A percentile compares a stretch with the other conserved stretches of the same genome.
Evolutionary conservation across 2,797 vertebrate genomes (phyloP).

Genomic region (Chelon labrosus): DNA sequence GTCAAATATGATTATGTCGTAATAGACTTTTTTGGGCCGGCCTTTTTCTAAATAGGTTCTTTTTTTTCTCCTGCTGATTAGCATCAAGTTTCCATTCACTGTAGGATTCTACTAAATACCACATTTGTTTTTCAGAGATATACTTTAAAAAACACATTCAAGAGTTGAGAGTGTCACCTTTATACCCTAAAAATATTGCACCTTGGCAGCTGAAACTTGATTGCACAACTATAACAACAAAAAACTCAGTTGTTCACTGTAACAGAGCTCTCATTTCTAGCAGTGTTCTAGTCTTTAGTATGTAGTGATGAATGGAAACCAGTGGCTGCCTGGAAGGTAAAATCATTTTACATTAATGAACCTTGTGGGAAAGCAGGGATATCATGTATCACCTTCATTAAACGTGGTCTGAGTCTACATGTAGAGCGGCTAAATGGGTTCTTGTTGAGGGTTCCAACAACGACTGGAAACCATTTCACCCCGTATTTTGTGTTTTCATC

Average conservation of each 20-base stretch:
- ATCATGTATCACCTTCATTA: too few species aligned
- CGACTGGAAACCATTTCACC: constrained; percentile 32
- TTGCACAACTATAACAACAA: neutral
- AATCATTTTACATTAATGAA: neutral
- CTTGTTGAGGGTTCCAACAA: constrained; percentile 33
- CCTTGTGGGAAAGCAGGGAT: neutral
- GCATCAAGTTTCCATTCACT: too few species aligned
- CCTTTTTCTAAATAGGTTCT: too few species aligned
- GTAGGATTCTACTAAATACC: too few species aligned
- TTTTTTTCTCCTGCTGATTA: too few species aligned
- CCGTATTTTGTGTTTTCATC: constrained; percentile 43
- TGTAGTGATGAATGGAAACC: constrained; percentile 10
- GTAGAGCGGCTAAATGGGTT: constrained; percentile 22
- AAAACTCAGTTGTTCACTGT: neutral
- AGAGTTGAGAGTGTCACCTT: too few species aligned
- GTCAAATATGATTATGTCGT: neutral
- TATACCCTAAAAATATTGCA: neutral
- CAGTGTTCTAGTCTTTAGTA: neutral
- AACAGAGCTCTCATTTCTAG: neutral
- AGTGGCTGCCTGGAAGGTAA: neutral
- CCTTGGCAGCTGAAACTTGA: neutral
- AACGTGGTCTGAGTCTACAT: too few species aligned
- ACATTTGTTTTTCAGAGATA: too few species aligned
- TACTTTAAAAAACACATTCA: too few species aligned
- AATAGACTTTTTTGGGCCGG: neutral